These are phyloP conservation scores for Donacobius atricapilla DNA, from an alignment of 2,113 vertebrate genomes.

Conservation along the genomic window DNA sequence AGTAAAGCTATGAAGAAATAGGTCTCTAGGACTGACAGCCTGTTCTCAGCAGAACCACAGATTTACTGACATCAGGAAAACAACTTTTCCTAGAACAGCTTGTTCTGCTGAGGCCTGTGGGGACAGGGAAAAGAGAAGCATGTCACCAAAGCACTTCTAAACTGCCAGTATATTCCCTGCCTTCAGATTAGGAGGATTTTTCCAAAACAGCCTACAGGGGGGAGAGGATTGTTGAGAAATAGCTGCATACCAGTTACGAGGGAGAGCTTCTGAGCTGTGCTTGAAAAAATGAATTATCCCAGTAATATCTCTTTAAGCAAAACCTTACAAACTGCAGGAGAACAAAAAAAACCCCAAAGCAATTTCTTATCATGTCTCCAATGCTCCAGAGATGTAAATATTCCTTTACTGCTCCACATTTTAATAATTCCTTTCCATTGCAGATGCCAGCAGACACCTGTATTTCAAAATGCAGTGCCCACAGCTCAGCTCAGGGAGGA, in stretches of 20 bases:
- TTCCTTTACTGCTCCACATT: not conserved
- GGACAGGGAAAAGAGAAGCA: not conserved
- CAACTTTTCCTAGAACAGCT: slow-evolving; percentile 6
- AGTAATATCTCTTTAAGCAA: not conserved
- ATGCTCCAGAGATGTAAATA: not conserved
- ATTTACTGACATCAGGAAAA: not conserved
- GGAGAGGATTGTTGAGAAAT: not conserved
- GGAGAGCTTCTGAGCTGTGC: not conserved
- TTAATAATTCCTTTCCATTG: not conserved
- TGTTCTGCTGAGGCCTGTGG: not conserved
- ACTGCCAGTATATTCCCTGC: not conserved
- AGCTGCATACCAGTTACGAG: not conserved
- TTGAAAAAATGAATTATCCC: not conserved
- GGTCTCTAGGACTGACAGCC: not conserved
- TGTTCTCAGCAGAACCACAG: not conserved
- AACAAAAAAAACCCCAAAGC: not conserved
- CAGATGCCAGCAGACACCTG: not conserved
- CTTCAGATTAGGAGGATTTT: not conserved
- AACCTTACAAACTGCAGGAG: not conserved
- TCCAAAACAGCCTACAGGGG: not conserved
- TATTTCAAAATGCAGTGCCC: not conserved
- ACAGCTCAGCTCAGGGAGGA: not conserved
- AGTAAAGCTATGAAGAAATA: not conserved
- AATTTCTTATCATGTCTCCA: not conserved
- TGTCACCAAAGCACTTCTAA: not conserved